Percentiles rank a stretch among this genome's conserved stretches.
Conservation (phyloP, 2,888 invertebrate genomes). For the Patella ulyssiponensis region DNA sequence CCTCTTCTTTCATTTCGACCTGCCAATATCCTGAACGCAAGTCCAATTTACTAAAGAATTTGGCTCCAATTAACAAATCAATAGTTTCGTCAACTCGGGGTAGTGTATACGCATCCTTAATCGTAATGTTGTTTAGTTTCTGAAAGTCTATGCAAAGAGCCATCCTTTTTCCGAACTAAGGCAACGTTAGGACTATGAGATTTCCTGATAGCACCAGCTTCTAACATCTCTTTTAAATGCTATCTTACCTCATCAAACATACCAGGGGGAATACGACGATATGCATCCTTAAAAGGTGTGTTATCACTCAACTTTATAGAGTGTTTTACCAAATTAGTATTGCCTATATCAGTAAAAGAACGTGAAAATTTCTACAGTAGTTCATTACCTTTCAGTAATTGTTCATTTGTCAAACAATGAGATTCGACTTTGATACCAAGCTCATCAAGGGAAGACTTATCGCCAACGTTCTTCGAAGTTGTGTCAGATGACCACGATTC, state of each 20-base stretch:
- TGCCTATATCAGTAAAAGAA: constrained; percentile 30
- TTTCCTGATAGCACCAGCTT: constrained; percentile 35
- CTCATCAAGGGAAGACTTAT: too few species aligned
- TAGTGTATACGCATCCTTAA: constrained; percentile 40
- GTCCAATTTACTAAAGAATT: constrained; percentile 31
- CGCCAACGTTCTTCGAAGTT: too few species aligned
- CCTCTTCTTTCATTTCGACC: constrained; percentile 35
- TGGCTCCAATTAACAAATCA: constrained; percentile 30
- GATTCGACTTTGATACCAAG: neutral
- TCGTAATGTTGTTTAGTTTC: constrained; percentile 33
- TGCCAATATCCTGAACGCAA: constrained; percentile 34
- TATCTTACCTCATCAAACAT: constrained; percentile 42
- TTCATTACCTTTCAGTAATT: neutral
- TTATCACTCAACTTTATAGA: too few species aligned
- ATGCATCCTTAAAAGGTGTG: too few species aligned
- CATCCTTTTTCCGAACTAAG: constrained; percentile 35
- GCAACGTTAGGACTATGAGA: constrained; percentile 38
- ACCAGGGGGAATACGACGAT: constrained; percentile 38
- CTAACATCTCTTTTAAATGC: constrained; percentile 40
- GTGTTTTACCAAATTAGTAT: constrained; percentile 20
- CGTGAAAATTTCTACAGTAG: constrained; percentile 20
- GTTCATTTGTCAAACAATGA: neutral
- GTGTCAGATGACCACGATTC: too few species aligned
- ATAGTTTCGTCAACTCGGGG: constrained; percentile 43
- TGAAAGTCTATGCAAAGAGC: constrained; percentile 35